Conservation (phyloP, 2,797 vertebrate species). For the Argyrosomus regius region DNA sequence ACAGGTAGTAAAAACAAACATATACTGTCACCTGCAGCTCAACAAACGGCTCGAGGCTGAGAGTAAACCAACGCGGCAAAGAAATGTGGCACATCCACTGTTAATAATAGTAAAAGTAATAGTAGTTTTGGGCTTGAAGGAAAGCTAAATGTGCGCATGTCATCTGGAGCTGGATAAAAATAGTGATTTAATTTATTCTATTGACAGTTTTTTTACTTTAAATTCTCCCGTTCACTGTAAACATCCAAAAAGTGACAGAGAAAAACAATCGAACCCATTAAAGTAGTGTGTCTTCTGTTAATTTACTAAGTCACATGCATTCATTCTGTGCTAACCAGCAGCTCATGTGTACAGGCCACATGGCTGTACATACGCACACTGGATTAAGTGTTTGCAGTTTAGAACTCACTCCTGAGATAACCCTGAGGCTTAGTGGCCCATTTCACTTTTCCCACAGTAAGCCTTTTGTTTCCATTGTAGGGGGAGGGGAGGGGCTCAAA, state of each 20-base stretch:
- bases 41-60: not conserved
- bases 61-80: not conserved
- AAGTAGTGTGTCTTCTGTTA: not conserved
- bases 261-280: not conserved
- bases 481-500: not conserved
- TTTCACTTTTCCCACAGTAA: conserved; percentile 65
- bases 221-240: not conserved
- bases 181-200: not conserved
- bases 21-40: no score
- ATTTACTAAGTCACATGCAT: conserved; percentile 35
- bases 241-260: not conserved
- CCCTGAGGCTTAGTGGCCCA: conserved; percentile 49
- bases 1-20: not conserved
- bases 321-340: conserved; percentile 38
- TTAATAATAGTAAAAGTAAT: not conserved
- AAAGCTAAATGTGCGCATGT: not conserved
- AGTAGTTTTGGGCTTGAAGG: not conserved
- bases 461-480: conserved; percentile 69
- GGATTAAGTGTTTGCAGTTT: conserved; percentile 59
- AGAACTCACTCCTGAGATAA: conserved; percentile 53
- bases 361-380: conserved; percentile 44
- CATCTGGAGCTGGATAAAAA: not conserved
- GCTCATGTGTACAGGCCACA: conserved; percentile 49
- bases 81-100: not conserved
- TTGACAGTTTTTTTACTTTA: not conserved